Evolutionary conservation across 2,888 invertebrate genomes (phyloP), one percentile per base, ranked within the genome.

Genomic region (Glaucopsyche alexis): DNA sequence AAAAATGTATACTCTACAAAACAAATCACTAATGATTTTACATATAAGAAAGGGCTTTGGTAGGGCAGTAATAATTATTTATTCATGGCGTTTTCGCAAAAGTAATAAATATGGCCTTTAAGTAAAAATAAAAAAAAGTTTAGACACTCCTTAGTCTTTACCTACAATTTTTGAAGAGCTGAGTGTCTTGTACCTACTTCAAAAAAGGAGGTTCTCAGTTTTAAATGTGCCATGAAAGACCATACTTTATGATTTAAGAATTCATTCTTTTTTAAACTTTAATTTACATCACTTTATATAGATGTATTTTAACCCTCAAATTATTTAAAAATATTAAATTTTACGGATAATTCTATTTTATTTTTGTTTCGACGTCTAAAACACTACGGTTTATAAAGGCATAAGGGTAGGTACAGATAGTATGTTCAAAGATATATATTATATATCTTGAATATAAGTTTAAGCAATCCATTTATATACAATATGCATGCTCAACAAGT

Each of bases 361-460:
- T 8, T 42, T 42, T 38, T 60, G 60, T 60, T 16, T 60, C 13
- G 29, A 60, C 60, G 29, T 29, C 29, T 60, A 60, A 29, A 29
- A 60, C 29, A 38, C 60, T 60, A 60, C 13, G 14, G 55, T 55
- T 29, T 29, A 60, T 13, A 60, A 60, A 60, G 60, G 60, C 60
- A 60, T 60, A 38, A 60, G 60, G 60, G 60, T 60, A 60, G 60
- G 60, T 60, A 60, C 38, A 60, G 60, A 38, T 60, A 60, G 29
- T 60, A 9, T 13, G 60, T 60, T 29, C 29, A 29, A 60, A 7
- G 19, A 60, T 47, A 47, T 47, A 13, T 13, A 47, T 13, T 1
- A 13, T 47, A 45, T 60, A 60, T 60, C 11, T 55, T 55, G 16
- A 19, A 16, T 19, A 11, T 13, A 60, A 11, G 29, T 29, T 13